A percentile compares a stretch with the other conserved stretches of the same genome.
These are phyloP conservation scores for Pachydiplax longipennis DNA, from an alignment of 2,888 invertebrate genomes.

Conservation along the genomic window DNA sequence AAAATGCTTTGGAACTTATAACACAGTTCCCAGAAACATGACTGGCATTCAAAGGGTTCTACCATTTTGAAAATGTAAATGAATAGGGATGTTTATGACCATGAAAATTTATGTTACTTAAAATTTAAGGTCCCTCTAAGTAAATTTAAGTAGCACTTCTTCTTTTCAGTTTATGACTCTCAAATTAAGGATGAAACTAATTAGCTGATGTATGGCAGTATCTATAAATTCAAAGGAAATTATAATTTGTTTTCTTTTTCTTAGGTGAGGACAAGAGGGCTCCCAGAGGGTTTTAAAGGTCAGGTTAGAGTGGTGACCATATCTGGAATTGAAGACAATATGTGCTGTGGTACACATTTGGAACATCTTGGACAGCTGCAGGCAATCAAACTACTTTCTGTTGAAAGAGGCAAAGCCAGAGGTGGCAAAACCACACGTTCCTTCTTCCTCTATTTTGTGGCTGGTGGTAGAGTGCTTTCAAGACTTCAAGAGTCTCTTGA, in stretches of 20 bases:
- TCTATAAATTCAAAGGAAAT: no score
- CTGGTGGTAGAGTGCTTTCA: constrained; percentile 73
- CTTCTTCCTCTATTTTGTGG: constrained; percentile 67
- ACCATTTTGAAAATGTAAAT: no score
- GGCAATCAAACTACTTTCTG: constrained; percentile 67
- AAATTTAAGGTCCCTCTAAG: no score
- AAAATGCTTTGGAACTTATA: no score
- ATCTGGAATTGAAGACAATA: constrained; percentile 77
- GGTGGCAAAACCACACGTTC: background rate
- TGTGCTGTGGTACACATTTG: constrained; percentile 91
- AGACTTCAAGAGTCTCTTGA: constrained; percentile 69
- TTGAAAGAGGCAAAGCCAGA: constrained; percentile 72
- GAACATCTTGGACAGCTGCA: constrained; percentile 70
- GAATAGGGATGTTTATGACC: no score
- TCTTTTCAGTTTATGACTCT: no score
- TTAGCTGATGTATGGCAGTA: no score
- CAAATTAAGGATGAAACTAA: no score
- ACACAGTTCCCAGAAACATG: no score
- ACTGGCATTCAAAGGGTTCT: no score
- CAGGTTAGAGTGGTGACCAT: constrained; percentile 80
- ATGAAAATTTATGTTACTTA: no score
- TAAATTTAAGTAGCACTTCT: no score
- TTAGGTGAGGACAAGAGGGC: constrained; percentile 72
- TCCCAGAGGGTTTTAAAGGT: constrained; percentile 82
- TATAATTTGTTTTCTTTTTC: constrained; percentile 45